phyloP scores from a whole-genome alignment of 1,140 invertebrate species.

The Hylaeus anthracinus region DNA sequence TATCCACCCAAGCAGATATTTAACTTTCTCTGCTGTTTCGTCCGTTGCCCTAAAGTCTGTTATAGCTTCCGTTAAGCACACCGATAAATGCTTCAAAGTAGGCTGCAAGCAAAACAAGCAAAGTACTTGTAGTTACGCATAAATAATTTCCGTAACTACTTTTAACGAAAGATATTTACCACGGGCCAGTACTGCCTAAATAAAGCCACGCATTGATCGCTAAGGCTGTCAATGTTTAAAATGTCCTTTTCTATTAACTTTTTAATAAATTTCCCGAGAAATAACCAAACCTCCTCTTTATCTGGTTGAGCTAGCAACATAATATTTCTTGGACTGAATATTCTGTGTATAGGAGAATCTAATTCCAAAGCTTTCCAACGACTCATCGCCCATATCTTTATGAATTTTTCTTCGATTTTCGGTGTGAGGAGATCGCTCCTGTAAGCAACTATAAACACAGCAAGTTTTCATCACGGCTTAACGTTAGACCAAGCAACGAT shows the following conservation, averaged over 20 bases:
- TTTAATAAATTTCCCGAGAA: slow-evolving; percentile 71
- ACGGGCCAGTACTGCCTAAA: slow-evolving; percentile 79
- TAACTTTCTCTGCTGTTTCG: slow-evolving; percentile 70
- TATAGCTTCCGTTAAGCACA: slow-evolving; percentile 73
- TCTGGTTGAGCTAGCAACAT: slow-evolving; percentile 71
- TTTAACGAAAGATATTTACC: slow-evolving; percentile 63
- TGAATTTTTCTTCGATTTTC: slow-evolving; percentile 71
- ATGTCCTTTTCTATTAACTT: slow-evolving; percentile 72
- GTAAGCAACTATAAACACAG: slow-evolving; percentile 68
- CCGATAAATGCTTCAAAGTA: slow-evolving; percentile 72
- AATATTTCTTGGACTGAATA: slow-evolving; percentile 79
- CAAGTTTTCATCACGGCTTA: not conserved
- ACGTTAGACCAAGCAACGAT: too few species aligned
- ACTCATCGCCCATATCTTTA: slow-evolving; percentile 74
- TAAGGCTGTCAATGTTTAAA: slow-evolving; percentile 73
- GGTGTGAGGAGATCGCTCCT: slow-evolving; percentile 67
- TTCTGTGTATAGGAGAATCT: slow-evolving; percentile 65
- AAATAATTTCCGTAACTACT: slow-evolving; percentile 1
- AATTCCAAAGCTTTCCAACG: slow-evolving; percentile 55
- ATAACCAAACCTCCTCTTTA: slow-evolving; percentile 67
- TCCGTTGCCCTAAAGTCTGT: slow-evolving; percentile 65
- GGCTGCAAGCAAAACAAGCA: slow-evolving; percentile 56
- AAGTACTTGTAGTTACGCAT: not conserved
- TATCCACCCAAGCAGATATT: slow-evolving; percentile 74
- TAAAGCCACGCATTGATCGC: slow-evolving; percentile 78